Evolutionary conservation across 2,888 invertebrate species (phyloP), one percentile per base, ranked within the genome.

Genomic region (Synanthedon formicaeformis): DNA sequence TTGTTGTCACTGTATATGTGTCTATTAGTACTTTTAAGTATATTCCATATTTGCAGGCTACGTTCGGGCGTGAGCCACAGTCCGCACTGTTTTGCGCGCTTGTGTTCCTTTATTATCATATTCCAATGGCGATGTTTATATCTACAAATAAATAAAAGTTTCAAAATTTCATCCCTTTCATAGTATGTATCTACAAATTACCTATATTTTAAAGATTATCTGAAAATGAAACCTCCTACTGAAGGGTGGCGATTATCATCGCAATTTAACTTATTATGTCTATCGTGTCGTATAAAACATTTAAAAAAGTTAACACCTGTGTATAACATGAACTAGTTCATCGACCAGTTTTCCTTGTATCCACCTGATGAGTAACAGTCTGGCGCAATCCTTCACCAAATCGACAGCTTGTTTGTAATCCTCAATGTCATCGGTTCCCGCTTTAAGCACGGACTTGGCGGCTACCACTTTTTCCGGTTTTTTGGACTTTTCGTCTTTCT

Each of bases 91-190:
- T 70, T 77, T 50, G 67, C 70, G 27, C 34, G 13, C 53, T 75
- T 71, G 55, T 77, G 67, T 54, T 84, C 82, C 56, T 71, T 75
- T 6, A 83, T 49, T 56, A 84, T 81, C 69, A 81, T 75, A 51
- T 72, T 75, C 86, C 85, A 86, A 34, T 68, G 69, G 1, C 84
- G 76, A 54, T 81, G 81, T 61, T 73, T 78, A 54, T 63, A 78
- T 58, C 86, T 85, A 34, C 6, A 34, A 34, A 10, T 34, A 34
- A 34, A 34, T 34, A 10, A 34, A 34, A 10, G 34, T 34, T 34
- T 34, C 2, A 34, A 34, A 0, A 10, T 8, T 34, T 34, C 27
- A 3, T 34, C 27, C 8, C 27, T 34, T 34, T 34, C 6, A 34
- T 34, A 34, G 27, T 34, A 34, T 34, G 27, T 34, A 34, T 34